phyloP scores from a whole-genome alignment of 2,797 vertebrate genomes.

The Spatula clypeata region DNA sequence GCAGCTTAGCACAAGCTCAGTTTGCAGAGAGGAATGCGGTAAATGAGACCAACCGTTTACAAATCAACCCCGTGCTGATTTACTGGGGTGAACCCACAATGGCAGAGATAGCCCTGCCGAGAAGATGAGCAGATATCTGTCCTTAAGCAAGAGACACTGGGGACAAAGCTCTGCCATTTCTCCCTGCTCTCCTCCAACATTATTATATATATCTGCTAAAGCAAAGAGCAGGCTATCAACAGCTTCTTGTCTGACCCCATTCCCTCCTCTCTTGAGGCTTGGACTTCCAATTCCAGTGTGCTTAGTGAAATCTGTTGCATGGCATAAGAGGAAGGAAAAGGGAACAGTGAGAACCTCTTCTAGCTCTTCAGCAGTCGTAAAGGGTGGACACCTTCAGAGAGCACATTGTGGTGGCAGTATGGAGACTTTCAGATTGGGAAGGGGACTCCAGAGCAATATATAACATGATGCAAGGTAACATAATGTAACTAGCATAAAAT shows the following conservation, averaged over 20 bases:
- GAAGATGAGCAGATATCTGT: background rate
- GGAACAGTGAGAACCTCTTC: background rate
- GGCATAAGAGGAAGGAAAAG: background rate
- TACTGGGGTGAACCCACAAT: background rate
- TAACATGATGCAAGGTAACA: background rate
- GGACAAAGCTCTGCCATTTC: background rate
- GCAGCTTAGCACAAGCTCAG: conserved; percentile 52
- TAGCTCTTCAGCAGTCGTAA: background rate
- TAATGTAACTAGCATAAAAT: background rate
- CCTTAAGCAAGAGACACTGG: background rate
- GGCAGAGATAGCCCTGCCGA: background rate
- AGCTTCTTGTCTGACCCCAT: background rate
- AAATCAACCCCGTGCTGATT: background rate
- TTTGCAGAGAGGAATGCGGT: conserved; percentile 44
- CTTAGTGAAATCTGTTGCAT: background rate
- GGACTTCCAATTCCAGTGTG: background rate
- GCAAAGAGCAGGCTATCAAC: background rate
- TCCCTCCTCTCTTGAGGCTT: fast-evolving
- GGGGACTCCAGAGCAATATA: background rate
- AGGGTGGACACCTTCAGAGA: background rate
- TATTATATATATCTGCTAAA: background rate
- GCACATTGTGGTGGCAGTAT: background rate
- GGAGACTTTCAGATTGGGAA: background rate
- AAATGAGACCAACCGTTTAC: conserved; percentile 48
- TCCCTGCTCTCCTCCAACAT: fast-evolving